These are phyloP conservation scores for Dendrocincla fuliginosa DNA, from an alignment of 2,797 vertebrate species.

Conservation along the genomic window DNA sequence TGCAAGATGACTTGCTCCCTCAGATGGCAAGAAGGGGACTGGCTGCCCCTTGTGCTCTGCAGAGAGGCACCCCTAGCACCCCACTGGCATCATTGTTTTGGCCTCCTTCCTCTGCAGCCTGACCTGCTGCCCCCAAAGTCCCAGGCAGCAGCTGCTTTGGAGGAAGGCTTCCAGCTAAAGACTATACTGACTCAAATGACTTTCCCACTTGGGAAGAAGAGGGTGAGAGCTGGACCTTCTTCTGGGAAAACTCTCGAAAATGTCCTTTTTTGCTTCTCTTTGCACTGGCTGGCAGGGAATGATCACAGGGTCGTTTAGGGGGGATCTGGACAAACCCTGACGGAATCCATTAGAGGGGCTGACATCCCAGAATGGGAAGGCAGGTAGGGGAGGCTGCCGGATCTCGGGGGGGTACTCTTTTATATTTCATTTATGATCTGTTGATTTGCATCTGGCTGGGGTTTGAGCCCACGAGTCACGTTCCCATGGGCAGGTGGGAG, in stretches of 20 bases:
- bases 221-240: background rate
- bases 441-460: constrained; percentile 29
- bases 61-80: background rate
- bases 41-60: background rate
- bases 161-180: background rate
- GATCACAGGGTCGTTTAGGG: background rate
- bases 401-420: background rate
- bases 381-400: background rate
- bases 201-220: background rate
- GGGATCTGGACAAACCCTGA: background rate
- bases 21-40: background rate
- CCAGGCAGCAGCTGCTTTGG: background rate
- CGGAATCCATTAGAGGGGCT: background rate
- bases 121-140: rapidly evolving
- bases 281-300: background rate
- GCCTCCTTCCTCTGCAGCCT: background rate
- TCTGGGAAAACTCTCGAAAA: background rate
- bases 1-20: background rate
- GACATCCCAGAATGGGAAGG: background rate
- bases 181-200: background rate
- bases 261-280: background rate
- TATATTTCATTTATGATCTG: background rate
- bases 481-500: constrained; percentile 17
- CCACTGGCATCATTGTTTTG: background rate
- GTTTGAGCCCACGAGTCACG: background rate